These are phyloP conservation scores for Myotis vivesi DNA, from an alignment of 2,797 vertebrate species.

Conservation along the genomic window DNA sequence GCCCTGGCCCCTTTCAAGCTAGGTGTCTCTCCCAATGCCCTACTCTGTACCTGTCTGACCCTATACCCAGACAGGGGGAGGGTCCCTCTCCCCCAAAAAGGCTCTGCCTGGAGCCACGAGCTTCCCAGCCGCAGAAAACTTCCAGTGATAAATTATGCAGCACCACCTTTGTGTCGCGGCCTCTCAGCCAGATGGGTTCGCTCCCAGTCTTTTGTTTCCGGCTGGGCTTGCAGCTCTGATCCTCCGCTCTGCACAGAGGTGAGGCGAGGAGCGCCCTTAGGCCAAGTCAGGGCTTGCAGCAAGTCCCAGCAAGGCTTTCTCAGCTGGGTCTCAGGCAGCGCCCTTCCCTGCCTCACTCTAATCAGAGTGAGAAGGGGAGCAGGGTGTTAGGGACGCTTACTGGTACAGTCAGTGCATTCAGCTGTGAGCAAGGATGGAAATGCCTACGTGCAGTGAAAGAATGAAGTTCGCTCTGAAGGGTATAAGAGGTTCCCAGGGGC, in stretches of 20 bases:
- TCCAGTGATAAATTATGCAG: conserved; percentile 83
- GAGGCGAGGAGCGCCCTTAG: conserved; percentile 76
- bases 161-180: conserved; percentile 83
- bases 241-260: conserved; percentile 78
- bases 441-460: conserved; percentile 80
- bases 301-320: conserved; percentile 75
- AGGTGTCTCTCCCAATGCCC: conserved; percentile 48
- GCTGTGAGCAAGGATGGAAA: conserved; percentile 70
- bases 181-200: conserved; percentile 83
- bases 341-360: conserved; percentile 9
- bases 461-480: conserved; percentile 78
- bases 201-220: conserved; percentile 82
- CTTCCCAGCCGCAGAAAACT: conserved; percentile 77
- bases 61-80: conserved; percentile 63
- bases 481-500: conserved; percentile 83
- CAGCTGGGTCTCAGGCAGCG: conserved; percentile 52
- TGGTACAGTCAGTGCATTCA: background rate
- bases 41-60: conserved; percentile 63
- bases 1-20: background rate
- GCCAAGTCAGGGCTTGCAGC: conserved; percentile 80
- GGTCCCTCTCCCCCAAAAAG: conserved; percentile 51
- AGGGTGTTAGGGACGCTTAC: background rate
- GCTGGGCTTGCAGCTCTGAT: conserved; percentile 80
- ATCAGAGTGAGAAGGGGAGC: conserved; percentile 58
- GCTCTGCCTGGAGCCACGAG: conserved; percentile 78